Base-by-base conservation (phyloP, 2,113 vertebrate genomes). In the Bungarus multicinctus region DNA sequence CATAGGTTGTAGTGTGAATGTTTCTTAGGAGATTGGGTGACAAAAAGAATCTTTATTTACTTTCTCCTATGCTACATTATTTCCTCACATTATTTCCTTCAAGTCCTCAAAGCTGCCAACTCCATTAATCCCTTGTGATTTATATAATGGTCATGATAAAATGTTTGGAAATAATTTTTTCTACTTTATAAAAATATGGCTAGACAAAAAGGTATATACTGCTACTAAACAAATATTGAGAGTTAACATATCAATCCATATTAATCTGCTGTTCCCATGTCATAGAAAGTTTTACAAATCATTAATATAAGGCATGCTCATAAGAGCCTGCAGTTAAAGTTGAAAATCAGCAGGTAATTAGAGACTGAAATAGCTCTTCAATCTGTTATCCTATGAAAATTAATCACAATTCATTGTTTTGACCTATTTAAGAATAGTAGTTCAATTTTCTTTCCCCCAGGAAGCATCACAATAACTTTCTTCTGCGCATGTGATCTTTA, bases 401-500 rank as follows among this genome's bases (percentile, higher is more conserved):
- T 34, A 90, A 58, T 58, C 53, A 85, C 16, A 39, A 52, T 87
- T 53, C n/a, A 22, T 64, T 43, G 23, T 90, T 93, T 52, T 3
- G 22, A 16, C 54, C 30, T 47, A 2, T 89, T 60, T 89, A 0
- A 0, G 39, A 94, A 34, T 52, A 92, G 55, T 39, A 2, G 14
- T 57, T 69, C 1, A 30, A 45, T 90, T 69, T 90, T 89, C 91
- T 57, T 18, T 4, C 4, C 30, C 81, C 87, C 60, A 74, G 89
- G 90, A 90, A 86, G 55, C 25, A 64, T 34, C 25, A 23, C 91
- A 85, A 5, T 23, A 14, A 50, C 88, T 91, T 43, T 91, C 50
- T 85, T 92, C 34, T 64, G 86, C 88, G 85, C 0, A 0, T 91
- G 55, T 85, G 91, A 87, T 45, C 86, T 94, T 95, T 90, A 88